phyloP scores from a whole-genome alignment of 2,797 vertebrate genomes.

The Cetoscarus ocellatus region DNA sequence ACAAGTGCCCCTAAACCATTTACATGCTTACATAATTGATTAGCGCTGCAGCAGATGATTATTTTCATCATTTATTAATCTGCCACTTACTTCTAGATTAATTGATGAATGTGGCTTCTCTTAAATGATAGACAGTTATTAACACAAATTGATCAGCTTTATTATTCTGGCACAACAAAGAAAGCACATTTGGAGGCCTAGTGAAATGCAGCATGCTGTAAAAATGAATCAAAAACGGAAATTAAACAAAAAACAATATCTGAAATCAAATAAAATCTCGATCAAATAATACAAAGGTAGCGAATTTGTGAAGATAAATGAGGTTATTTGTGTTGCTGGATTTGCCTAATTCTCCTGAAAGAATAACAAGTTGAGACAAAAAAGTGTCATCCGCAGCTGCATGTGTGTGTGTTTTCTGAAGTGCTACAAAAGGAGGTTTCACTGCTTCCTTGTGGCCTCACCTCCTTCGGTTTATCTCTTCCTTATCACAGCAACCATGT shows the following conservation, averaged over 20 bases:
- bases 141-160: background rate
- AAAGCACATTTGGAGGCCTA: background rate
- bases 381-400: constrained; percentile 1
- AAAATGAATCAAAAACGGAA: background rate
- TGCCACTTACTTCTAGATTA: constrained; percentile 36
- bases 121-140: constrained; percentile 26
- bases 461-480: constrained; percentile 52
- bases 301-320: background rate
- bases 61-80: constrained; percentile 52
- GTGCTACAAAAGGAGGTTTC: background rate
- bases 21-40: constrained; percentile 53
- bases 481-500: constrained; percentile 65
- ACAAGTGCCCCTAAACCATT: constrained; percentile 35
- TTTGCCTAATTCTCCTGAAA: background rate
- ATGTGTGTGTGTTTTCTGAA: background rate
- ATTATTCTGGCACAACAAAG: background rate
- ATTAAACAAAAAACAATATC: background rate
- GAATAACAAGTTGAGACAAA: background rate
- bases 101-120: constrained; percentile 37
- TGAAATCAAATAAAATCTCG: background rate
- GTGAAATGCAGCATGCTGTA: no score
- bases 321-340: background rate
- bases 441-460: constrained; percentile 27
- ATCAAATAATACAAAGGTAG: background rate
- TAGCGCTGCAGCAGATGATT: constrained; percentile 41